phyloP scores from a whole-genome alignment of 2,797 vertebrate species.

The Chiloscyllium punctatum region DNA sequence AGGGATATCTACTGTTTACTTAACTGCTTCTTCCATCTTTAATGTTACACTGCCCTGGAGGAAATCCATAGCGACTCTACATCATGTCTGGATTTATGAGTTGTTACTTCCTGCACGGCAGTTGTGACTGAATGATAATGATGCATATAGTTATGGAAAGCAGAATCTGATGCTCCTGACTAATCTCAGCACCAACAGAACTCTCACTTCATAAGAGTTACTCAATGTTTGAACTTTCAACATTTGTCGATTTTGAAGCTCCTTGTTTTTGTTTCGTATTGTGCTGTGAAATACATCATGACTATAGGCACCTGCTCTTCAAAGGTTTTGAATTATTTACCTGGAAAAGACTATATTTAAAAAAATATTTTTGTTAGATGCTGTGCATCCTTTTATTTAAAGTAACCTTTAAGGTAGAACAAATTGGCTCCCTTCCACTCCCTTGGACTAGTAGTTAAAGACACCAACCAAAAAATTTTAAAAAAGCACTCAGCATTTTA shows the following conservation, averaged over 20 bases:
- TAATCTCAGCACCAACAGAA: background rate
- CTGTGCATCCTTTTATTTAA: background rate
- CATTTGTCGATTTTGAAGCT: background rate
- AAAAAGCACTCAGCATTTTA: background rate
- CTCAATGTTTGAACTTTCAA: background rate
- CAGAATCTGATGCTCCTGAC: background rate
- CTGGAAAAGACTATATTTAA: background rate
- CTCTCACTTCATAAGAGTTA: background rate
- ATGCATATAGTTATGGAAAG: background rate
- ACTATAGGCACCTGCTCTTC: background rate
- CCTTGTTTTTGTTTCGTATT: background rate
- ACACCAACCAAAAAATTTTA: background rate
- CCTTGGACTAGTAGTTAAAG: background rate
- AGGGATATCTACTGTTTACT: background rate
- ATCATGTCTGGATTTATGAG: background rate
- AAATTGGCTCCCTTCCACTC: background rate
- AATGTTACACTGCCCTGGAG: background rate
- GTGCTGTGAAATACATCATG: background rate
- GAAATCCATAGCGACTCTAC: background rate
- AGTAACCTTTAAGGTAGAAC: background rate
- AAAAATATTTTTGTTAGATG: background rate
- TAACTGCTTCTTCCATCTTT: background rate
- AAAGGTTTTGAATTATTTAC: slow-evolving; percentile 5
- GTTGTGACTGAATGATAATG: background rate
- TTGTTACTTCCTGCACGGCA: slow-evolving; percentile 16